Base-by-base conservation (phyloP, 37 sponge, comb jelly and placozoan species). In the Dysidea cf. avara region DNA sequence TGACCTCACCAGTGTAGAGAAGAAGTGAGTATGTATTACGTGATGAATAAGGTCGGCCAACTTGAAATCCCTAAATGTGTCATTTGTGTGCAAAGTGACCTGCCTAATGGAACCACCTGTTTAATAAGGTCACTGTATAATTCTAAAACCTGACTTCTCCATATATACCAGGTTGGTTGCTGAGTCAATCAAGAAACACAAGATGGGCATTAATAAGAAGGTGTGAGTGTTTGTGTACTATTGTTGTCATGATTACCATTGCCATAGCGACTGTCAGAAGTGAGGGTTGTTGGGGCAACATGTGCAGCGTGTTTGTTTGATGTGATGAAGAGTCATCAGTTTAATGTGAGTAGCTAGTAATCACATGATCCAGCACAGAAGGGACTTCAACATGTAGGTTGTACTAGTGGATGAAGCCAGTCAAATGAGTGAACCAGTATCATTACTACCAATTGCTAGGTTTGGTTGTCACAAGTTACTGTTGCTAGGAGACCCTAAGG, bases 401-500 rank as follows among this genome's bases (percentile, higher is more conserved):
- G 13, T 71, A 13, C 20, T 71, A 14, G 17, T 71, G 16, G 74
- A 71, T 67, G 74, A 71, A 68, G 14, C 70, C 68, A 71, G 74
- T 66, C 74, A 71, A 64, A 71, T 71, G 74, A 64, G 17, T 17
- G 74, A 71, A 39, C 71, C 71, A 18, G 31, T 17, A 39, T 66
- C 71, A 12, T n/a, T 71, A 17, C 16, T 71, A 16, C 74, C 74
- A 11, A 64, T 71, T 14, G 29, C 74, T n/a, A 71, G 74, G 74
- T 71, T 12, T 50, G 43, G 43, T n/a, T 74, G 76, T 61, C 17
- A 74, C 21, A 74, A 74, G 74, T n/a, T 28, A n/a, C 22, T 74
- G 13, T 37, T 74, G 11, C 72, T 74, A 20, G 76, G 76, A 26
- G 76, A 74, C 28, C 76, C 76, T 22, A 74, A 74, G 66, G 76